These are phyloP conservation scores for Chloromyia formosa DNA, from an alignment of 2,888 invertebrate genomes.

Conservation along the genomic window DNA sequence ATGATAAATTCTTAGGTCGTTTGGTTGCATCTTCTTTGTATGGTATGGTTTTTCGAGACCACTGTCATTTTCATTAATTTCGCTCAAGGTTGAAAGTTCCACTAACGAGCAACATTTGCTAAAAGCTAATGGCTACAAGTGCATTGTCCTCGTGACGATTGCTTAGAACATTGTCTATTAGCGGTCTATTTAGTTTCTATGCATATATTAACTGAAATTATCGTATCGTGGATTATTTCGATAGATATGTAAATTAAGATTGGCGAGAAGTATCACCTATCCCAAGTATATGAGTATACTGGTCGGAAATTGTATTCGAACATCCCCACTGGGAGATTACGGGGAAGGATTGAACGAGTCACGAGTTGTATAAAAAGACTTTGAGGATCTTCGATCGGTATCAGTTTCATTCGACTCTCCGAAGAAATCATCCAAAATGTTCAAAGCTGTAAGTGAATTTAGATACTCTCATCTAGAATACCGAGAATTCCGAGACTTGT, in stretches of 20 bases:
- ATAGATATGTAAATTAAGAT: constrained; percentile 6
- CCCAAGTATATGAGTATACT: background rate
- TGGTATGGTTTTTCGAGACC: background rate
- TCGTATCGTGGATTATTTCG: no score
- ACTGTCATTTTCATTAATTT: constrained; percentile 2
- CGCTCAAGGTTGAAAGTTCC: background rate
- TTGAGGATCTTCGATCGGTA: background rate
- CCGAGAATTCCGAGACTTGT: no score
- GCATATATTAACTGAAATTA: background rate
- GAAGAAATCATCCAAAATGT: constrained; percentile 27
- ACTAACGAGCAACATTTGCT: background rate
- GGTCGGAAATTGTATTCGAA: background rate
- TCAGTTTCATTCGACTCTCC: constrained; percentile 39
- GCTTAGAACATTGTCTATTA: constrained; percentile 2
- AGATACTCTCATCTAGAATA: background rate
- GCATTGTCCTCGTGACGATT: constrained; percentile 13
- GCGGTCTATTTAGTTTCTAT: background rate
- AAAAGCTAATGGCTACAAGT: constrained; percentile 1
- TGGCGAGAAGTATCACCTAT: background rate
- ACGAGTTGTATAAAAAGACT: constrained; percentile 27
- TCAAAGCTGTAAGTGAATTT: constrained; percentile 34
- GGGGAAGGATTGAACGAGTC: background rate
- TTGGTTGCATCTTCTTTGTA: background rate
- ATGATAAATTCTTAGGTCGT: background rate
- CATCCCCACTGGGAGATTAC: background rate